Percentiles rank a stretch among this genome's conserved stretches.
These are phyloP conservation scores for Metopolophium dirhodum DNA, from an alignment of 1,140 invertebrate genomes.

Conservation along the genomic window DNA sequence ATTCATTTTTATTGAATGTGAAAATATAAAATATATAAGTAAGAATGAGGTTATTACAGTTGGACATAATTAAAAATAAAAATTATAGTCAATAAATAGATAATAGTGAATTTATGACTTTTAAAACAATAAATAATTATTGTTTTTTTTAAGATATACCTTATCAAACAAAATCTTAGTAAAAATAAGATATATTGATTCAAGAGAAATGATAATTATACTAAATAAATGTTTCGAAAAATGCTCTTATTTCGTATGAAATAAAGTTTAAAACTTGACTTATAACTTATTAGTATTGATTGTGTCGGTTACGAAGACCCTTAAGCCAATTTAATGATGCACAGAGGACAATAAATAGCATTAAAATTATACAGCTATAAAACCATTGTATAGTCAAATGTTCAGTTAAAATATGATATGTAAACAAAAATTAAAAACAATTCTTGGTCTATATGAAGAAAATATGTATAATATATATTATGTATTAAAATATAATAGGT, in stretches of 20 bases:
- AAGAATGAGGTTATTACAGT: neutral
- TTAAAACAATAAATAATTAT: neutral
- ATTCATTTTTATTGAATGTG: neutral
- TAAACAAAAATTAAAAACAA: no score
- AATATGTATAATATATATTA: neutral
- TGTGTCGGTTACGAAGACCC: slow-evolving; percentile 1
- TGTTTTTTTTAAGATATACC: no score
- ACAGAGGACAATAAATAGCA: neutral
- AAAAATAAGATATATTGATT: neutral
- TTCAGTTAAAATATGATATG: neutral
- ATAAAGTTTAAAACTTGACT: neutral
- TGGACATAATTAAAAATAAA: neutral
- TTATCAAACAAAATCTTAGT: neutral
- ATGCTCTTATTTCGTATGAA: neutral
- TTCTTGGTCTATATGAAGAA: no score
- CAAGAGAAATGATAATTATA: neutral
- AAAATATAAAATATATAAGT: neutral
- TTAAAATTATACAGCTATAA: neutral
- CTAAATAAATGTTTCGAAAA: neutral
- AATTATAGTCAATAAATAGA: neutral
- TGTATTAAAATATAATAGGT: neutral
- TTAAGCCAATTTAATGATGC: slow-evolving; percentile 19
- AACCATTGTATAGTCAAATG: neutral
- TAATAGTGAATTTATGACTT: neutral
- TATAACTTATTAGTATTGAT: slow-evolving; percentile 13